Evolutionary conservation across 2,888 invertebrate genomes (phyloP).

Genomic region (Dorcus parallelipipedus): DNA sequence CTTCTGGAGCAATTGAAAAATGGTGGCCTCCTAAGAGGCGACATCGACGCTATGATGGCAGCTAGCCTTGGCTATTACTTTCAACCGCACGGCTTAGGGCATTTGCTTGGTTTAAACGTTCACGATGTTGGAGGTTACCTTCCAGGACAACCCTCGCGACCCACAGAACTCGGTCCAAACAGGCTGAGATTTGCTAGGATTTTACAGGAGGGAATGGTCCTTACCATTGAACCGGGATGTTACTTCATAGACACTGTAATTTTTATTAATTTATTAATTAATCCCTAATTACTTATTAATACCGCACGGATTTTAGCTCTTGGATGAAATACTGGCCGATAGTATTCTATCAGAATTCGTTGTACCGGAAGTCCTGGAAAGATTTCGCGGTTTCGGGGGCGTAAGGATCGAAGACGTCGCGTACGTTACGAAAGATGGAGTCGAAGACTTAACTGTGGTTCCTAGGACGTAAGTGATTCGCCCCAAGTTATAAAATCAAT

Average conservation of each 20-base stretch:
- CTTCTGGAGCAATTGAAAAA: constrained; percentile 71
- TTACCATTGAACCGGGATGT: constrained; percentile 96
- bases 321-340: constrained; percentile 75
- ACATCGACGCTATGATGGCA: constrained; percentile 69
- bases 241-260: constrained; percentile 84
- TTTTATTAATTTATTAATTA: too few relatives aligned
- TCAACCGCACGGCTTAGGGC: constrained; percentile 96
- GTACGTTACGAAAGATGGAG: constrained; percentile 6
- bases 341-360: constrained; percentile 72
- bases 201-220: constrained; percentile 76
- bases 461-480: constrained; percentile 77
- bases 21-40: constrained; percentile 74
- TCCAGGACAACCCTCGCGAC: constrained; percentile 56
- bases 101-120: constrained; percentile 91
- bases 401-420: constrained; percentile 97
- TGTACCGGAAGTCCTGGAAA: constrained; percentile 66
- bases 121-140: constrained; percentile 98
- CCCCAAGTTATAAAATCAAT: neutral
- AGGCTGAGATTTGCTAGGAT: constrained; percentile 80
- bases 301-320: constrained; percentile 54
- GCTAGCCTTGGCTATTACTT: constrained; percentile 78
- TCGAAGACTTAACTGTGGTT: constrained; percentile 57
- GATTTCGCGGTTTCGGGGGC: constrained; percentile 85
- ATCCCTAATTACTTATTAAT: neutral
- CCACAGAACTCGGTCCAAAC: constrained; percentile 61